Conservation (phyloP, 37 sponge, comb jelly and placozoan species). For the Aplysina aerophoba region DNA sequence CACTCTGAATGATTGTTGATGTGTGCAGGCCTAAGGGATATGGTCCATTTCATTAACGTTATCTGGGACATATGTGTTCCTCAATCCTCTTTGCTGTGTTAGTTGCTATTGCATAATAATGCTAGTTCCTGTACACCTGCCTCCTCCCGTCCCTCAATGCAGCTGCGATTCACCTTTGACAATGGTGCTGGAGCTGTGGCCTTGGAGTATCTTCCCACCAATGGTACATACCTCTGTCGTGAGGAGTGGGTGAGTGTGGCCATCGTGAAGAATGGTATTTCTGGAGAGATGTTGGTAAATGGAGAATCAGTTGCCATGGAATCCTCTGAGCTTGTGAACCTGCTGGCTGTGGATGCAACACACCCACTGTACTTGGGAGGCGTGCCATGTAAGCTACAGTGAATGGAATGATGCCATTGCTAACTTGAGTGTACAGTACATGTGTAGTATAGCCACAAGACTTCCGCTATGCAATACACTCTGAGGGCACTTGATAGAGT, state of each 20-base stretch:
- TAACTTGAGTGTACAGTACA: no score
- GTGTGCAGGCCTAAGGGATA: no score
- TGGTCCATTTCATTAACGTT: no score
- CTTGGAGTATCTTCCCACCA: slow-evolving; percentile 38
- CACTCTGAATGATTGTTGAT: no score
- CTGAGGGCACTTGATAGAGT: no score
- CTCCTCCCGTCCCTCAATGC: not conserved
- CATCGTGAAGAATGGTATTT: slow-evolving; percentile 33
- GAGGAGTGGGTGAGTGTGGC: slow-evolving; percentile 53
- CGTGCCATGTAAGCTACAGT: slow-evolving; percentile 54
- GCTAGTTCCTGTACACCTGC: not conserved
- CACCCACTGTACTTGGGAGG: slow-evolving; percentile 71
- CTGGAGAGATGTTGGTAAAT: slow-evolving; percentile 42
- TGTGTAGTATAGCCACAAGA: no score
- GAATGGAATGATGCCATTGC: no score
- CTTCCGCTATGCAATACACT: no score
- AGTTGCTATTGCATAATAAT: not conserved
- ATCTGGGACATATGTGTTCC: no score
- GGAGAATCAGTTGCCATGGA: not conserved
- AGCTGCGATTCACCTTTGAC: slow-evolving; percentile 56
- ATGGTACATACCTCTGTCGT: slow-evolving; percentile 34
- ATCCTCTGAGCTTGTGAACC: slow-evolving; percentile 5
- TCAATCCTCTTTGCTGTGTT: no score
- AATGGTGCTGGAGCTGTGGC: slow-evolving; percentile 50
- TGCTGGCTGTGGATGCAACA: slow-evolving; percentile 31